Evolutionary conservation across 2,888 invertebrate genomes (phyloP).

Genomic region (Lepidocyrtinus sp.): DNA sequence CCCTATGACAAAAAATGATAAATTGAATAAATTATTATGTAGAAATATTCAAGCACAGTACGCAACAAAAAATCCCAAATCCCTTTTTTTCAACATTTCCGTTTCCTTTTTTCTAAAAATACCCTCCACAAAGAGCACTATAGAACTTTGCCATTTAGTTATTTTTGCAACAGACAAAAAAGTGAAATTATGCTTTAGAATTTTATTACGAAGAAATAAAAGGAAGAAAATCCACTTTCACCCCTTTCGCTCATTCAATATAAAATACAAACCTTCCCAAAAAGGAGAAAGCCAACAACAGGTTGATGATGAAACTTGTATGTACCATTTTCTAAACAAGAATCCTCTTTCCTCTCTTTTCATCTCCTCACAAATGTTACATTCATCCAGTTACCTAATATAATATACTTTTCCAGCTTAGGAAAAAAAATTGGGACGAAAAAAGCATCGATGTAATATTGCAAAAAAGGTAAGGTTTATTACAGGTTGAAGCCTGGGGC

Average conservation of each 20-base stretch:
- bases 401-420: slow-evolving; percentile 4
- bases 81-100: not conserved
- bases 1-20: slow-evolving; percentile 62
- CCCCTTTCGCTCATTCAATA: slow-evolving; percentile 15
- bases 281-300: slow-evolving; percentile 42
- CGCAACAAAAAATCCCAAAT: not conserved
- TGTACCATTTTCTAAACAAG: slow-evolving; percentile 39
- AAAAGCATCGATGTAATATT: not conserved
- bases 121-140: not conserved
- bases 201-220: slow-evolving; percentile 32
- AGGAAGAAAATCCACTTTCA: slow-evolving; percentile 12
- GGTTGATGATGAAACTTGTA: slow-evolving; percentile 45
- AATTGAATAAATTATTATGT: slow-evolving; percentile 23
- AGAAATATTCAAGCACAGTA: not conserved
- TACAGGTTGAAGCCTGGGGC: slow-evolving; percentile 14
- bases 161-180: not conserved
- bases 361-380: slow-evolving; percentile 9
- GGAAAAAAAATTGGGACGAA: not conserved
- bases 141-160: slow-evolving; percentile 14
- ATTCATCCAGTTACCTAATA: slow-evolving; percentile 7
- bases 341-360: slow-evolving; percentile 17
- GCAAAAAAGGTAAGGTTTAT: slow-evolving; percentile 19
- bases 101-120: not conserved
- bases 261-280: not conserved
- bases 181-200: slow-evolving; percentile 17